These are phyloP conservation scores for Phymatocera aterrima DNA, from an alignment of 2,888 invertebrate species.

Conservation along the genomic window DNA sequence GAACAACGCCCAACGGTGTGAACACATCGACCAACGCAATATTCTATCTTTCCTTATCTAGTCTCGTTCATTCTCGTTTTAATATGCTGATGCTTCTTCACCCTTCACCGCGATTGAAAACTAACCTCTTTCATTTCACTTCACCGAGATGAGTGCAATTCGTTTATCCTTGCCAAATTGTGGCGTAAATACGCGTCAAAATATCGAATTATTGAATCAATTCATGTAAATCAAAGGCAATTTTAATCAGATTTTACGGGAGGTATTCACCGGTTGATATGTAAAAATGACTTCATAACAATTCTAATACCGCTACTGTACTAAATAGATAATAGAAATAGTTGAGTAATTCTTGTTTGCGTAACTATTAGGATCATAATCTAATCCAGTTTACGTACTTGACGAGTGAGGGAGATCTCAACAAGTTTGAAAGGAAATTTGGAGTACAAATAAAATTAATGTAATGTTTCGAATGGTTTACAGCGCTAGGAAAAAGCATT, in stretches of 20 bases:
- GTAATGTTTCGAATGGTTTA: not conserved
- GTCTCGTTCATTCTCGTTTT: conserved; percentile 45
- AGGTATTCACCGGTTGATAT: not conserved
- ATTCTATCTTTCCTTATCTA: conserved; percentile 29
- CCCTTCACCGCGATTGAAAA: conserved; percentile 48
- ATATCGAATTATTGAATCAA: not conserved
- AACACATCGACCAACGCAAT: conserved; percentile 33
- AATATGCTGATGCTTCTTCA: conserved; percentile 47
- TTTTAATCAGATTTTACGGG: not conserved
- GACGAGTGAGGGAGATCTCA: not conserved
- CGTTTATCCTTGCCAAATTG: not conserved
- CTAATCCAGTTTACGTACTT: not conserved
- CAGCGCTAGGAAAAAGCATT: not conserved
- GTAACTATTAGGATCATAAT: no score
- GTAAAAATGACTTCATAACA: not conserved
- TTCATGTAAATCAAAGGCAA: no score
- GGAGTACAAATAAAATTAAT: not conserved
- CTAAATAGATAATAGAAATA: no score
- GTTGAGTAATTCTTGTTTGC: no score
- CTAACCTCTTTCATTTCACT: conserved; percentile 48
- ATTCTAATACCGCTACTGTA: not conserved
- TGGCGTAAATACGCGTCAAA: not conserved
- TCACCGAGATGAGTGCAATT: no score
- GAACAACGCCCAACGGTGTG: conserved; percentile 55
- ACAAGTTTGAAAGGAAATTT: not conserved